Conservation (phyloP, 2,113 vertebrate species). For the Rhea americana region DNA sequence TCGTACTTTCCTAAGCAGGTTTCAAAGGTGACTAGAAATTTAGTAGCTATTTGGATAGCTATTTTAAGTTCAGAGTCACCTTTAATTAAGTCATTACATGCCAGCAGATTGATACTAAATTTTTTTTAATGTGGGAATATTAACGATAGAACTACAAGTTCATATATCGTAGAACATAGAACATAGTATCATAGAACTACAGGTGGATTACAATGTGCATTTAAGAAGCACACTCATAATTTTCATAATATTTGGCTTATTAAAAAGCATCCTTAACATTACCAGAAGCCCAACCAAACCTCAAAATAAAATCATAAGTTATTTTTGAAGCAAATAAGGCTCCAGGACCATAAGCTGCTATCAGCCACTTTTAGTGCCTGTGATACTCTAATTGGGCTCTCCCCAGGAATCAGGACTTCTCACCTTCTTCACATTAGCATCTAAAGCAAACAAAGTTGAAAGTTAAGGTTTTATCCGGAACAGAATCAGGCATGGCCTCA, state of each 20-base stretch:
- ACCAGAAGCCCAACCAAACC: neutral
- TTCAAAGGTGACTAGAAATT: neutral
- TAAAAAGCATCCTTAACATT: neutral
- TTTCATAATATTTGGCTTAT: neutral
- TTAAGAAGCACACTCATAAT: neutral
- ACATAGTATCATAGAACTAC: too few relatives aligned
- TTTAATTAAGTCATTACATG: neutral
- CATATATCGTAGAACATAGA: too few relatives aligned
- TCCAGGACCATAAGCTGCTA: neutral
- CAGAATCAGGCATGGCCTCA: slow-evolving; percentile 21
- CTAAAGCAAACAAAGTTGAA: neutral
- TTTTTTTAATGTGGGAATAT: neutral
- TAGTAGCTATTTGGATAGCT: neutral
- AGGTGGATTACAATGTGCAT: too few relatives aligned
- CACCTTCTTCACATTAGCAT: neutral
- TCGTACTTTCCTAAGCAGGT: neutral
- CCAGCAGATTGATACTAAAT: neutral
- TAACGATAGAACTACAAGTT: neutral
- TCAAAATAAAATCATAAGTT: neutral
- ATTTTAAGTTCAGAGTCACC: neutral
- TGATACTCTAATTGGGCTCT: neutral
- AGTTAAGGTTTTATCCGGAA: slow-evolving; percentile 1
- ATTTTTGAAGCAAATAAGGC: neutral
- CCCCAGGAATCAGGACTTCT: neutral
- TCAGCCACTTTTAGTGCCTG: neutral